Percentiles rank a stretch among this genome's conserved stretches.
Conservation (phyloP, 1,140 invertebrate species). For the Ceratosolen fusciceps region DNA sequence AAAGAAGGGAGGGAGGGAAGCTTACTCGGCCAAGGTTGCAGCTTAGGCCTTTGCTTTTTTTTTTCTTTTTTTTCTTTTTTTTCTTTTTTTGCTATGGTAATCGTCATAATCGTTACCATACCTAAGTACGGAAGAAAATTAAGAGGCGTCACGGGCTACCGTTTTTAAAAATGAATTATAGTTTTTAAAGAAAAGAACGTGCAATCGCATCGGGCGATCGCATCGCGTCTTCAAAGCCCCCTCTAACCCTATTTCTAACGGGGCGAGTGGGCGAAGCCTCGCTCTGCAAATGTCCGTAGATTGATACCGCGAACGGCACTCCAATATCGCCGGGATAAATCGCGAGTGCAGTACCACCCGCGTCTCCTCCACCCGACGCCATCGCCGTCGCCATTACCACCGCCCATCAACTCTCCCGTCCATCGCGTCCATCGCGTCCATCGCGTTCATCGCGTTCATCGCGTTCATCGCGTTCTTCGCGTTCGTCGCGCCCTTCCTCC, state of each 20-base stretch:
- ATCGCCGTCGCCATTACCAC: too few species aligned
- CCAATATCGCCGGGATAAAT: constrained; percentile 6
- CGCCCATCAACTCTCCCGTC: too few species aligned
- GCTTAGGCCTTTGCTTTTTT: neutral
- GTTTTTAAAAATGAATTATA: neutral
- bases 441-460: too few species aligned
- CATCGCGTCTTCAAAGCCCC: neutral
- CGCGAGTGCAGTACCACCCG: neutral
- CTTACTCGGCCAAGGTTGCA: neutral
- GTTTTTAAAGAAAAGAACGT: neutral
- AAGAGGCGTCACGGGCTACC: neutral
- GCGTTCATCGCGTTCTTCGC: neutral
- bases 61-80: too few species aligned
- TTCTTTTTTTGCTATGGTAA: neutral
- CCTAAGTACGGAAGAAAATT: neutral
- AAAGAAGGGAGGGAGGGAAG: neutral
- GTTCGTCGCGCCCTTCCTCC: neutral
- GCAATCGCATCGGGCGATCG: neutral
- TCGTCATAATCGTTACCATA: neutral
- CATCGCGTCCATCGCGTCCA: too few species aligned
- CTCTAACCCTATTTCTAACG: neutral
- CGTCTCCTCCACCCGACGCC: too few species aligned
- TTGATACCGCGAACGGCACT: neutral
- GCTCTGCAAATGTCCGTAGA: neutral
- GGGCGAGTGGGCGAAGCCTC: too few species aligned